Evolutionary conservation across 1,140 invertebrate species (phyloP).

Genomic region (Drosophila lacteicornis): DNA sequence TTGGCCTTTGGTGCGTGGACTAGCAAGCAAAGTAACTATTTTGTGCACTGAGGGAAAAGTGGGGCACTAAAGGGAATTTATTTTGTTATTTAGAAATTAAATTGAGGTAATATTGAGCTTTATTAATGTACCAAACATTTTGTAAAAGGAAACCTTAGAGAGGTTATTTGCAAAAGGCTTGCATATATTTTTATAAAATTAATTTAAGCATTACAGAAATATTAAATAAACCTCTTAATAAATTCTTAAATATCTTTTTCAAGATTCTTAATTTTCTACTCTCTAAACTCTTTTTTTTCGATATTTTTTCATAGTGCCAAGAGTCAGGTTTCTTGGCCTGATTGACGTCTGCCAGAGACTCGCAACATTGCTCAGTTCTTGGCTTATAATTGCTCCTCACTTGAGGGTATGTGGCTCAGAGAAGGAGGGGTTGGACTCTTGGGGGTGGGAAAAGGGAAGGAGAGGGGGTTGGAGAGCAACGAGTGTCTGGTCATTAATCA

Average conservation of each 20-base stretch:
- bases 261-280: no score
- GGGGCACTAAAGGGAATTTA: no score
- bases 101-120: no score
- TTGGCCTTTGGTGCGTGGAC: constrained; percentile 67
- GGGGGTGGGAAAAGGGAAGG: constrained; percentile 1
- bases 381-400: constrained; percentile 75
- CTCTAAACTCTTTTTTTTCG: no score
- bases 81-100: neutral
- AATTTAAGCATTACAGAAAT: neutral
- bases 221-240: neutral
- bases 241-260: no score
- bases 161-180: neutral
- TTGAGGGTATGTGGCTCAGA: constrained; percentile 42
- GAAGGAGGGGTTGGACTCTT: no score
- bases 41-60: constrained; percentile 8
- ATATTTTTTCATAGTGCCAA: constrained; percentile 4
- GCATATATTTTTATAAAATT: neutral
- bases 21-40: constrained; percentile 41
- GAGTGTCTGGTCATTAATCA: constrained; percentile 69
- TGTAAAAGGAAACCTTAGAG: no score
- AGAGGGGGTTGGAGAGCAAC: neutral
- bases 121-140: no score
- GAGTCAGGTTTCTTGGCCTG: constrained; percentile 46
- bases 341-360: constrained; percentile 75
- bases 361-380: constrained; percentile 67